Percentiles rank a stretch among this genome's conserved stretches.
These are phyloP conservation scores for Vulpes vulpes DNA, from an alignment of 2,113 vertebrate genomes.

Conservation along the genomic window DNA sequence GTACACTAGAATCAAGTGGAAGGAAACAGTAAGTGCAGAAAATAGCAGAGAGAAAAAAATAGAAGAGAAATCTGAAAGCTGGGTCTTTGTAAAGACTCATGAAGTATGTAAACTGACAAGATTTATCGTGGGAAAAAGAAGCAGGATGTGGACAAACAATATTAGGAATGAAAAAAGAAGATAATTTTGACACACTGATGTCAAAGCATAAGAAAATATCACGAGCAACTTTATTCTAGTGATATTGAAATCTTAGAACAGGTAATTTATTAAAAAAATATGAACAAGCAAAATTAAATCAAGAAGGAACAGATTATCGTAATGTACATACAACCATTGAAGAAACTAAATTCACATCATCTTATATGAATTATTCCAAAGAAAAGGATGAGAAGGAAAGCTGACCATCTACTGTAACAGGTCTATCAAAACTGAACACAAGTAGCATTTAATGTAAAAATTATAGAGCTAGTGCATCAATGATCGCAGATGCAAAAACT, in stretches of 20 bases:
- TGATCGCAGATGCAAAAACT: neutral
- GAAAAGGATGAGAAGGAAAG: neutral
- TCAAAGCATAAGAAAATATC: neutral
- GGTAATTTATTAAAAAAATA: neutral
- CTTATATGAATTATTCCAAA: slow-evolving; percentile 15
- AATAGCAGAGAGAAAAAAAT: neutral
- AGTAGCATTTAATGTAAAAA: slow-evolving; percentile 20
- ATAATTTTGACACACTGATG: neutral
- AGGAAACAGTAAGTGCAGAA: neutral
- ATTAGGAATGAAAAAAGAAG: neutral
- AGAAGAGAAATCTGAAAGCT: neutral
- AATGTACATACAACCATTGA: neutral
- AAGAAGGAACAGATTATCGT: neutral
- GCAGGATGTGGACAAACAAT: neutral
- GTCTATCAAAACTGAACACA: neutral
- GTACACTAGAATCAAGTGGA: neutral
- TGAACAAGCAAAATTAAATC: neutral
- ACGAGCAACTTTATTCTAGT: neutral
- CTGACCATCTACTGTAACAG: neutral
- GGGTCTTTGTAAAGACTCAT: neutral
- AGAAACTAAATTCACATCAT: neutral
- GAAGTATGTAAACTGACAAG: neutral
- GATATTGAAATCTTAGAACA: neutral
- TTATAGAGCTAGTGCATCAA: neutral
- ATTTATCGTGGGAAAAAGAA: neutral